These are phyloP conservation scores for Apodemus agrarius DNA, from an alignment of 2,797 vertebrate genomes.

Conservation along the genomic window DNA sequence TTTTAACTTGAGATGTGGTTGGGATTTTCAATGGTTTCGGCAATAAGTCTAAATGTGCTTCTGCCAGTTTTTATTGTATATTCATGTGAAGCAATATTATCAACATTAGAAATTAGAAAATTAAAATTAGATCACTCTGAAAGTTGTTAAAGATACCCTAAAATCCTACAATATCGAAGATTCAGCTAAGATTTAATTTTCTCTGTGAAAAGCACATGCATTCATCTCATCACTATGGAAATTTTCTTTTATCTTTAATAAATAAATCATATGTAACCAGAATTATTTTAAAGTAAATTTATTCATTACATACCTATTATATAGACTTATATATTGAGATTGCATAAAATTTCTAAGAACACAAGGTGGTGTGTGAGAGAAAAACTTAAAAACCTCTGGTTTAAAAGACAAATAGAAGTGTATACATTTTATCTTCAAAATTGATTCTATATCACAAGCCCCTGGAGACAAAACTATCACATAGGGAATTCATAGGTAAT, in stretches of 20 bases:
- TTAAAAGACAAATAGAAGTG: neutral
- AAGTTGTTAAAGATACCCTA: too few relatives aligned
- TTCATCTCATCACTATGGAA: neutral
- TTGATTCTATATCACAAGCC: neutral
- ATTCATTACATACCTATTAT: neutral
- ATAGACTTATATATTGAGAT: neutral
- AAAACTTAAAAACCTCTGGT: neutral
- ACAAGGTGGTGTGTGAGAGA: neutral
- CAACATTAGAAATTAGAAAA: neutral
- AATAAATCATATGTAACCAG: neutral
- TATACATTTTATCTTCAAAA: slow-evolving; percentile 24
- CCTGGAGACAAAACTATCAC: neutral
- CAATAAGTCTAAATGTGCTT: neutral
- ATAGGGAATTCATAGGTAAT: neutral
- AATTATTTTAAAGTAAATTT: neutral
- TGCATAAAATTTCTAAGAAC: neutral
- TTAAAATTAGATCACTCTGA: neutral
- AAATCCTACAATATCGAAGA: neutral
- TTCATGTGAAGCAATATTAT: neutral
- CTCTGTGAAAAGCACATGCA: neutral
- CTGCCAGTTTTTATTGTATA: neutral
- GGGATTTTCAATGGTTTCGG: neutral
- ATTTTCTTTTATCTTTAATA: neutral
- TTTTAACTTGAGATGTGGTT: neutral
- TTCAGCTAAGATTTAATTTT: neutral